These are phyloP conservation scores for Circaetus gallicus DNA, from an alignment of 2,113 vertebrate species.

Conservation along the genomic window DNA sequence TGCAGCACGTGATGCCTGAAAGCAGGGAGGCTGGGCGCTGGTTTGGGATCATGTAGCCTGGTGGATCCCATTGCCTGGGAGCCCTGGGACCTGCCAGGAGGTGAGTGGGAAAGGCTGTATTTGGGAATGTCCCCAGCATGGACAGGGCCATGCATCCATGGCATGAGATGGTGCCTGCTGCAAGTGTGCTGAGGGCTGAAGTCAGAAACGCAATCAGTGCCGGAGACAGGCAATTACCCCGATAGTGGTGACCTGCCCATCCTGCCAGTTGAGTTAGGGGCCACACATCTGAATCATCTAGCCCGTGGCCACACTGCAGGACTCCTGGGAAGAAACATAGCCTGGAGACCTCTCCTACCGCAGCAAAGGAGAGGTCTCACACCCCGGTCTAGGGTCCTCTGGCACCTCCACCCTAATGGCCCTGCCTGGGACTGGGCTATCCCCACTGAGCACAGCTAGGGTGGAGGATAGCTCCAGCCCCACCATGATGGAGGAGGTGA, in stretches of 20 bases:
- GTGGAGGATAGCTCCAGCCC: not conserved
- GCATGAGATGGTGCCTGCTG: not conserved
- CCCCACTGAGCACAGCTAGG: not conserved
- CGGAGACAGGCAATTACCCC: not conserved
- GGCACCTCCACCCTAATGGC: not conserved
- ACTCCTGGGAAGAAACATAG: not conserved
- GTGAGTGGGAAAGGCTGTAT: not conserved
- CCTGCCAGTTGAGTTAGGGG: not conserved
- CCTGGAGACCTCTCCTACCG: not conserved
- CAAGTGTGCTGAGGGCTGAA: not conserved
- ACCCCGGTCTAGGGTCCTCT: not conserved
- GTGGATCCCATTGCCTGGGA: not conserved
- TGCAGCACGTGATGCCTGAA: fast-evolving
- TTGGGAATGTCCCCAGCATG: not conserved
- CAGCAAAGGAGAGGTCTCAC: not conserved
- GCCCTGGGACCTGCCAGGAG: not conserved
- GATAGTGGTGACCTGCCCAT: not conserved
- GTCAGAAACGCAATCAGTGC: not conserved
- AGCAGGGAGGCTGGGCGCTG: not conserved
- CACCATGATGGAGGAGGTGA: not conserved
- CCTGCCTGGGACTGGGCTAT: not conserved
- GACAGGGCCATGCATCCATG: not conserved
- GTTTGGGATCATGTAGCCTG: not conserved
- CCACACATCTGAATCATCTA: not conserved
- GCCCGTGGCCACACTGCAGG: not conserved